A percentile compares a stretch with the other conserved stretches of the same genome.
Conservation (phyloP, 2,888 invertebrate genomes). For the Synanthedon formicaeformis region DNA sequence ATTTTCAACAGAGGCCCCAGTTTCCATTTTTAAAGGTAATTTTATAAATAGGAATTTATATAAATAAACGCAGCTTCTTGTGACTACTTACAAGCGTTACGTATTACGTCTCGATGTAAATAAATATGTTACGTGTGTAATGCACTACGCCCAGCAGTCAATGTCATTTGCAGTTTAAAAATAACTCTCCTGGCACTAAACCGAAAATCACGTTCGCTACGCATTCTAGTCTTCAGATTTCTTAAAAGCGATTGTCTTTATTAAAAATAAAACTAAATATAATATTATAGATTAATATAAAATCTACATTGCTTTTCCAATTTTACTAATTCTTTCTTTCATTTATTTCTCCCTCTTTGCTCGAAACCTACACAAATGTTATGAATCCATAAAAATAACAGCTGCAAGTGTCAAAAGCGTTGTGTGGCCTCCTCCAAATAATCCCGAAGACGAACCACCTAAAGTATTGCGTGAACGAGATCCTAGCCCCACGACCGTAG, state of each 20-base stretch:
- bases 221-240: conserved; percentile 30
- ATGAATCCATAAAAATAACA: conserved; percentile 37
- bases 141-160: conserved; percentile 45
- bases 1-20: conserved; percentile 65
- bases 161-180: conserved; percentile 36
- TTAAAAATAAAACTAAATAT: conserved; percentile 17
- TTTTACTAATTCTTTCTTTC: conserved; percentile 50
- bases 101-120: conserved; percentile 21
- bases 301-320: conserved; percentile 14
- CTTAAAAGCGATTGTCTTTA: conserved; percentile 31
- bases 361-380: conserved; percentile 14
- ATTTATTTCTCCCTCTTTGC: conserved; percentile 36
- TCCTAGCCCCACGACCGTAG: conserved; percentile 18
- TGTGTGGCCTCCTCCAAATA: conserved; percentile 66
- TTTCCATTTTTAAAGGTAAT: conserved; percentile 68
- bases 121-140: conserved; percentile 26
- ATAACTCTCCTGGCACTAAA: conserved; percentile 45
- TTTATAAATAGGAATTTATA: conserved; percentile 35
- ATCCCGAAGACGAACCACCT: conserved; percentile 51
- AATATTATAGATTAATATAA: conserved; percentile 16
- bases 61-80: conserved; percentile 39
- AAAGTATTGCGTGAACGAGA: conserved; percentile 17
- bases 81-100: conserved; percentile 31
- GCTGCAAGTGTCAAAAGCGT: conserved; percentile 64
- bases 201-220: conserved; percentile 23